A percentile compares a stretch with the other conserved stretches of the same genome.
Conservation (phyloP, 2,888 invertebrate species). For the Luffia ferchaultella region DNA sequence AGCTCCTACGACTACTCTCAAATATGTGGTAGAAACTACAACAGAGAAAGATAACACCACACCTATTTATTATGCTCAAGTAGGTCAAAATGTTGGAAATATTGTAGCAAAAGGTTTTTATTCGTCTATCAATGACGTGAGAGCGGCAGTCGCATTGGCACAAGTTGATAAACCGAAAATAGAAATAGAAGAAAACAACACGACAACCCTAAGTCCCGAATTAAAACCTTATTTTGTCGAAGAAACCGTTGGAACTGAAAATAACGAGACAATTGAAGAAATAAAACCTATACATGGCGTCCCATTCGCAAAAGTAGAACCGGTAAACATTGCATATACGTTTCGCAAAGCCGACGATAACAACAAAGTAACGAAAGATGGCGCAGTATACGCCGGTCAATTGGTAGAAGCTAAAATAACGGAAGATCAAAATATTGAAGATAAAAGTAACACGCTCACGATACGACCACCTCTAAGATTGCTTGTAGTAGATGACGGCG, state of each 20-base stretch:
- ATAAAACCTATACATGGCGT: constrained; percentile 33
- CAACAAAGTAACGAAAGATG: constrained; percentile 35
- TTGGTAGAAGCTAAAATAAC: constrained; percentile 48
- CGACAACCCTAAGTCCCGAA: constrained; percentile 21
- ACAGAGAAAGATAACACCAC: constrained; percentile 29
- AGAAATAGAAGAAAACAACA: constrained; percentile 25
- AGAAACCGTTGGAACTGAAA: constrained; percentile 31
- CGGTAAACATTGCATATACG: constrained; percentile 46
- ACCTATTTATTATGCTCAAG: constrained; percentile 56
- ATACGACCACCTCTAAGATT: constrained; percentile 40
- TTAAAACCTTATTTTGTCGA: constrained; percentile 28
- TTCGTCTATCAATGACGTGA: constrained; percentile 68
- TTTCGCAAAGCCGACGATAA: constrained; percentile 37
- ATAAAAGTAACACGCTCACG: constrained; percentile 34
- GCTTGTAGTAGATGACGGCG: constrained; percentile 33
- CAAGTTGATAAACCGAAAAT: constrained; percentile 66
- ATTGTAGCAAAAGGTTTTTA: constrained; percentile 55
- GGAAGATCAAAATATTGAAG: constrained; percentile 48
- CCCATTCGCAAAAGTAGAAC: constrained; percentile 41
- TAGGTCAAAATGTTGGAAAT: constrained; percentile 43
- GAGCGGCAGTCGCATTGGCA: constrained; percentile 68
- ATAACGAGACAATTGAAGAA: constrained; percentile 28
- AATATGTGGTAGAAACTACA: constrained; percentile 33
- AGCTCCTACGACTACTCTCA: constrained; percentile 35
- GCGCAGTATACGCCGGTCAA: constrained; percentile 47